These are phyloP conservation scores for Bettongia penicillata DNA, from an alignment of 2,113 vertebrate species.

Conservation along the genomic window DNA sequence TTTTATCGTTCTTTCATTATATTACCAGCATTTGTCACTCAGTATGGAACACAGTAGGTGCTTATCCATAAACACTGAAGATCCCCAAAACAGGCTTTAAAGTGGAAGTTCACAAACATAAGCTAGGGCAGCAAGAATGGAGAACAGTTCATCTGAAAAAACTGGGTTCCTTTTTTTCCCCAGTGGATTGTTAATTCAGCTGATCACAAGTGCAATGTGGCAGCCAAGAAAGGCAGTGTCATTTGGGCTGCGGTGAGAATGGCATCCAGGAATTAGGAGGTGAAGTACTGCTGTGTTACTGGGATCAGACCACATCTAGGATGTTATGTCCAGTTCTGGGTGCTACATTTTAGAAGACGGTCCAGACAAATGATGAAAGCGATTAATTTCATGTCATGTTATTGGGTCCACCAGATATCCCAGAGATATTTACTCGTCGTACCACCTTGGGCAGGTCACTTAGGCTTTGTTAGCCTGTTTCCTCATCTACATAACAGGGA, in stretches of 20 bases:
- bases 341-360: background rate
- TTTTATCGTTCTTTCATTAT: too few relatives aligned
- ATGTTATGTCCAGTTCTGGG: background rate
- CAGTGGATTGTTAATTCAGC: too few relatives aligned
- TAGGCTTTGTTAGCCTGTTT: background rate
- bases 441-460: background rate
- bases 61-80: too few relatives aligned
- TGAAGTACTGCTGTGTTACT: background rate
- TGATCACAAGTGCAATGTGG: too few relatives aligned
- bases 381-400: background rate
- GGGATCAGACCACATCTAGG: background rate
- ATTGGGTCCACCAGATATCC: background rate
- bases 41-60: too few relatives aligned
- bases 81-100: too few relatives aligned
- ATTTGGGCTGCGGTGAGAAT: background rate
- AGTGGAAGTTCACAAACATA: too few relatives aligned
- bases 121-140: too few relatives aligned
- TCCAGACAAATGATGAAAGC: background rate
- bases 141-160: too few relatives aligned
- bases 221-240: too few relatives aligned
- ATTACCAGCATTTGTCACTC: too few relatives aligned
- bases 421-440: background rate
- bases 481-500: background rate
- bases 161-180: too few relatives aligned
- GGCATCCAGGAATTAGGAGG: background rate